These are phyloP conservation scores for Characodon lateralis DNA, from an alignment of 2,797 vertebrate genomes.

Conservation along the genomic window DNA sequence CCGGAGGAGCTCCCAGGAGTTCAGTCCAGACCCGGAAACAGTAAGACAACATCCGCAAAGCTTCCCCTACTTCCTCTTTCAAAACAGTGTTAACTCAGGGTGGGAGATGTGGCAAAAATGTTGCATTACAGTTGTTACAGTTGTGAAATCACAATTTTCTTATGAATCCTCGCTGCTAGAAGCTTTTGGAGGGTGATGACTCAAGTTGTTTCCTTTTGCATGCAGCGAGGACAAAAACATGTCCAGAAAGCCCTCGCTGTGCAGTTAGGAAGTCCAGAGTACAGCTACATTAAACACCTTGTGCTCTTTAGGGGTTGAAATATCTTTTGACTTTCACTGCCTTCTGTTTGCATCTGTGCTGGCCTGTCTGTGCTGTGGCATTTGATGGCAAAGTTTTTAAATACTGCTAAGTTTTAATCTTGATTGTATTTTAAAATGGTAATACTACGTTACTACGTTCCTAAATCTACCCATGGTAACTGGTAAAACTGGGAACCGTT, in stretches of 20 bases:
- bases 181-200: background rate
- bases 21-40: constrained; percentile 65
- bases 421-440: too few species aligned
- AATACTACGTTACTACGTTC: too few species aligned
- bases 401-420: background rate
- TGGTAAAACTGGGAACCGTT: too few species aligned
- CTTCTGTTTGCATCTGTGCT: background rate
- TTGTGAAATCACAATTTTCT: background rate
- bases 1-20: constrained; percentile 82
- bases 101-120: background rate
- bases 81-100: background rate
- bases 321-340: background rate
- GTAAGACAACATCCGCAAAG: constrained; percentile 49
- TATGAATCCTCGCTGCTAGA: background rate
- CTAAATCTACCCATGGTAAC: too few species aligned
- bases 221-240: background rate
- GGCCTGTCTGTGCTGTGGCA: background rate
- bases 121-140: background rate
- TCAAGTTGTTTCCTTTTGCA: background rate
- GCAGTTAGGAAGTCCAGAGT: background rate
- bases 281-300: background rate
- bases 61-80: background rate
- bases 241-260: too few species aligned
- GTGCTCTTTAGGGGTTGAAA: background rate
- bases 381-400: background rate